A percentile compares a stretch with the other conserved stretches of the same genome.
These are phyloP conservation scores for Myiagra hebetior DNA, from an alignment of 2,113 vertebrate genomes.

Conservation along the genomic window DNA sequence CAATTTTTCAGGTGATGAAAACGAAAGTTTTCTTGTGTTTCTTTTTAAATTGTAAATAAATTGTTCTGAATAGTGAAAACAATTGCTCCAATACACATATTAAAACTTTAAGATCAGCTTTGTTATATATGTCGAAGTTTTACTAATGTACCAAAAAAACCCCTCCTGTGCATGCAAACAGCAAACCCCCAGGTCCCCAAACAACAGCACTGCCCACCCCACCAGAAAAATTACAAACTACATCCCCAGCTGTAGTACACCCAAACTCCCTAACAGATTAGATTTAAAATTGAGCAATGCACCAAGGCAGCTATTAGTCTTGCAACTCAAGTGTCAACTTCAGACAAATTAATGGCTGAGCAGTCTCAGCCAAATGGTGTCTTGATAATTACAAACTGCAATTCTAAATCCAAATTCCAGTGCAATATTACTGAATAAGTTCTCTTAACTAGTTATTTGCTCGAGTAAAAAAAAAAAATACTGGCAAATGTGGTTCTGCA, in stretches of 20 bases:
- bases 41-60: not conserved
- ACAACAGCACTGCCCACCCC: not conserved
- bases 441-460: not conserved
- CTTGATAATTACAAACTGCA: constrained; percentile 29
- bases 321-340: constrained; percentile 2
- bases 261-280: not conserved
- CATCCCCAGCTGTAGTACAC: not conserved
- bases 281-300: not conserved
- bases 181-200: not conserved
- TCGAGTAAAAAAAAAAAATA: not conserved
- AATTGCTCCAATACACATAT: not conserved
- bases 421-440: not conserved
- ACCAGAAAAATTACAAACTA: constrained; percentile 7
- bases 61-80: not conserved
- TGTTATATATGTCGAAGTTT: not conserved
- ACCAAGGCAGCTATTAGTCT: constrained; percentile 8
- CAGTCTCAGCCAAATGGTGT: not conserved
- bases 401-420: constrained; percentile 2
- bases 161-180: not conserved
- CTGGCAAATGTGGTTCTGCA: not conserved
- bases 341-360: not conserved
- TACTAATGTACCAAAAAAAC: not conserved
- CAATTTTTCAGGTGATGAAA: not conserved
- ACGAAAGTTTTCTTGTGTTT: not conserved
- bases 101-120: not conserved